Evolutionary conservation across 2,113 vertebrate species (phyloP), one percentile per base, ranked within the genome.

Genomic region (Crocuta crocuta): DNA sequence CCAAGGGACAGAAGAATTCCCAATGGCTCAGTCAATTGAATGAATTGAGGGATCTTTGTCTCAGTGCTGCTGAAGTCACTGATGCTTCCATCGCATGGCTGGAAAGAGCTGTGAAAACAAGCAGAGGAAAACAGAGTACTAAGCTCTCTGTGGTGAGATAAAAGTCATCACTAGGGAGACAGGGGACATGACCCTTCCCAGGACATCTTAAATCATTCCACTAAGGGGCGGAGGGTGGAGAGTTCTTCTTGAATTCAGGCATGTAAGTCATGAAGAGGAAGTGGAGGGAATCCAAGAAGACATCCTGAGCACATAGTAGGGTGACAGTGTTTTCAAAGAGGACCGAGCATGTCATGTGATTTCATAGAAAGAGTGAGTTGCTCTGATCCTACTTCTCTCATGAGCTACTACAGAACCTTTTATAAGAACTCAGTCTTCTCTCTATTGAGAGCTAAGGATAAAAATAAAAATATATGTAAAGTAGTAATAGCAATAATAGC

Each of bases 161-260:
- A 31, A 33, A 68, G 12, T 28, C 6, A 43, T 19, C 5, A 48
- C 23, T 68, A 2, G 26, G 16, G 55, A 31, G 2, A 11, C 0
- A 3, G 17, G 12, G 4, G 4, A 61, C 5, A n/a, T 53, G 7
- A 7, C 0, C 11, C 58, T 81, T 50, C 39, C n/a, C 10, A n/a
- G 17, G 17, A 68, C 2, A 31, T 58, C 6, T 31, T 35, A 63
- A 55, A 15, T 65, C n/a, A 28, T 66, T 65, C 23, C 23, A 43
- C 1, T 23, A 13, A 24, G 4, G 31, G 1, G 0, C 1, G 0
- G 10, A 50, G 11, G 10, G 21, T 39, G 39, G 39, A 39, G 2
- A 2, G 35, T 31, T 17, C 58, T 61, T 12, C 3, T 10, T 31
- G 0, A 2, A 10, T 24, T 19, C 1, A 39, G 33, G 35, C 24